These are phyloP conservation scores for Lampropteryx suffumata DNA, from an alignment of 2,888 invertebrate genomes.

Conservation along the genomic window DNA sequence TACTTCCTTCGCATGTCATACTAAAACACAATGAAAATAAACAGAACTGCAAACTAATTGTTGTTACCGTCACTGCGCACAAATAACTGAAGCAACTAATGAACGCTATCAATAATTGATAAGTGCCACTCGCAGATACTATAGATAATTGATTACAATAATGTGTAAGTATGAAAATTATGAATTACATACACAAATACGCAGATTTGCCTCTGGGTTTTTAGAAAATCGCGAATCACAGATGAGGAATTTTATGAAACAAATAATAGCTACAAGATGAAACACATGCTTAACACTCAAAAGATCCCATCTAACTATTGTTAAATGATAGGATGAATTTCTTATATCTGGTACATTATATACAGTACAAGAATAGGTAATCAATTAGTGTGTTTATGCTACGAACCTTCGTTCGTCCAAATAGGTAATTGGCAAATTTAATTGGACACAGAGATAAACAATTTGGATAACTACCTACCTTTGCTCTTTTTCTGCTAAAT, in stretches of 20 bases:
- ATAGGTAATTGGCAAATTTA: slow-evolving; percentile 14
- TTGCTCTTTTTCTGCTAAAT: no score
- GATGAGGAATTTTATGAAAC: no score
- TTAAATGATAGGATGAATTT: neutral
- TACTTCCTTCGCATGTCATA: slow-evolving; percentile 30
- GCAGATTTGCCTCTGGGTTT: neutral
- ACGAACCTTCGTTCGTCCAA: slow-evolving; percentile 22
- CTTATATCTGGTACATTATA: neutral
- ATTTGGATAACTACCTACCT: no score
- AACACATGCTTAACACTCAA: neutral
- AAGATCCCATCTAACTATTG: neutral
- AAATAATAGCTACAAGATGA: no score
- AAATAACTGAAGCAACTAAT: slow-evolving; percentile 39
- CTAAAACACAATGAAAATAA: slow-evolving; percentile 35
- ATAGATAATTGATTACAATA: slow-evolving; percentile 52
- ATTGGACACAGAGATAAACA: slow-evolving; percentile 1
- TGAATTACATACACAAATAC: slow-evolving; percentile 39
- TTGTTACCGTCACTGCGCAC: slow-evolving; percentile 31
- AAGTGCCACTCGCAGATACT: slow-evolving; percentile 63
- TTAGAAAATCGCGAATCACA: no score
- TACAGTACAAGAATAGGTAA: slow-evolving; percentile 1
- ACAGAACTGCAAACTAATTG: slow-evolving; percentile 32
- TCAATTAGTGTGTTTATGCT: slow-evolving; percentile 24
- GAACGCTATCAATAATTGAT: slow-evolving; percentile 52
- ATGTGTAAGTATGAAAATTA: slow-evolving; percentile 42